These are phyloP conservation scores for Pachypanchax playfairii DNA, from an alignment of 2,113 vertebrate species.

Conservation along the genomic window DNA sequence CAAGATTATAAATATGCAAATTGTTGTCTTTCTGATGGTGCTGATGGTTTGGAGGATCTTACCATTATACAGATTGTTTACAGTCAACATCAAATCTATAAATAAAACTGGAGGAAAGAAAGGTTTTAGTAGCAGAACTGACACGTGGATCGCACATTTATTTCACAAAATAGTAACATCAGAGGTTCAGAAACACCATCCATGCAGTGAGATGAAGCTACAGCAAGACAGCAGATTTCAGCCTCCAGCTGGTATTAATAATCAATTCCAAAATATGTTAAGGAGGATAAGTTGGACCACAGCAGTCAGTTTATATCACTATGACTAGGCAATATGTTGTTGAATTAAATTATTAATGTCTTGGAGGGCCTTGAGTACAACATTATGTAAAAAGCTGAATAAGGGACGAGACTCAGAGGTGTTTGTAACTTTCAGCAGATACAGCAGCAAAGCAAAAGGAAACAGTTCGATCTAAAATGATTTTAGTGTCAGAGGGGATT, in stretches of 20 bases:
- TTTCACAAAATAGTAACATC: no score
- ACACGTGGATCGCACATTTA: no score
- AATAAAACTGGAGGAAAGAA: no score
- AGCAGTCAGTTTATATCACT: conserved; percentile 10
- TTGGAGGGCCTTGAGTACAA: background rate
- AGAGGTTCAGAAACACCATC: no score
- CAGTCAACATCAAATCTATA: no score
- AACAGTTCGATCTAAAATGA: no score
- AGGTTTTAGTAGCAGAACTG: no score
- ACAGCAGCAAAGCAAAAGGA: background rate
- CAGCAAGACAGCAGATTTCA: background rate
- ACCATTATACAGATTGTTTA: no score
- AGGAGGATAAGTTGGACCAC: background rate
- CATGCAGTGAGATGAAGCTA: background rate
- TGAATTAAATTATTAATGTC: conserved; percentile 26
- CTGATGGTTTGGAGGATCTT: background rate
- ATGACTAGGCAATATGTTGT: conserved; percentile 13
- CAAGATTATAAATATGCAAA: conserved; percentile 2
- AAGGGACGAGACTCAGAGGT: background rate
- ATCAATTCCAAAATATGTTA: conserved; percentile 15
- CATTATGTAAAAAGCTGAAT: background rate
- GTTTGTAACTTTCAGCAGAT: conserved; percentile 5
- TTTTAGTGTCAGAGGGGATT: no score
- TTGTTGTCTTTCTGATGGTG: background rate
- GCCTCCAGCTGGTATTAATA: conserved; percentile 21